Conservation (phyloP, 2,888 invertebrate species). For the Salticus scenicus region DNA sequence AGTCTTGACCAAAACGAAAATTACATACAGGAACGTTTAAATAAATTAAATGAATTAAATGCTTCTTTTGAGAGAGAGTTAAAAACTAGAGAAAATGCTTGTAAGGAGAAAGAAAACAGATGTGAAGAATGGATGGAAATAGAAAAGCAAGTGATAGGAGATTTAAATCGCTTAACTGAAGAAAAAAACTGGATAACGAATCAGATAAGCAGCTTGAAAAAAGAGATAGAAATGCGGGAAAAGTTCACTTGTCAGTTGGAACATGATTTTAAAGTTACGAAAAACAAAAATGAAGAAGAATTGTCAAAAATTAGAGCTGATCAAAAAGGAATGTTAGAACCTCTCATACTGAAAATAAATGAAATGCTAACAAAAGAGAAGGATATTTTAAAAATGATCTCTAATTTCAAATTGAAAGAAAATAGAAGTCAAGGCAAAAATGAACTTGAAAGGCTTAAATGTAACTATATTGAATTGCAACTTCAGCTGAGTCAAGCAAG, state of each 20-base stretch:
- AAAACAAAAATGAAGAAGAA: conserved; percentile 35
- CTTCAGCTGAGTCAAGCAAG: conserved; percentile 50
- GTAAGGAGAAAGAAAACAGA: conserved; percentile 59
- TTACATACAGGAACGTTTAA: conserved; percentile 63
- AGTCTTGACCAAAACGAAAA: conserved; percentile 67
- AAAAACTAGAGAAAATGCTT: conserved; percentile 67
- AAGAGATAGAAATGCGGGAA: conserved; percentile 41
- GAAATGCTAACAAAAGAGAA: conserved; percentile 44
- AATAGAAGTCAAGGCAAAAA: conserved; percentile 35
- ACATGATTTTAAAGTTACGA: conserved; percentile 18
- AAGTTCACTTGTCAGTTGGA: conserved; percentile 23
- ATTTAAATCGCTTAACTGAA: conserved; percentile 42
- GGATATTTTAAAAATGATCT: conserved; percentile 51
- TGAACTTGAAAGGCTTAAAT: conserved; percentile 53
- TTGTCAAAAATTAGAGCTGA: conserved; percentile 38
- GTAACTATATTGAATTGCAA: conserved; percentile 56
- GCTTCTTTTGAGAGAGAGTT: conserved; percentile 69
- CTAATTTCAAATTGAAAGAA: conserved; percentile 38
- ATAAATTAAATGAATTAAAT: conserved; percentile 67
- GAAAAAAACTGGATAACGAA: conserved; percentile 43
- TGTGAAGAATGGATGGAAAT: conserved; percentile 61
- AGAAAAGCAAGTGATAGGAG: conserved; percentile 44
- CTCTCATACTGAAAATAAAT: conserved; percentile 31
- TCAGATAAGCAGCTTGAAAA: conserved; percentile 42
- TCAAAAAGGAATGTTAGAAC: conserved; percentile 18